These are phyloP conservation scores for Microcebus ravelobensis DNA, from an alignment of 2,113 vertebrate genomes.

Conservation along the genomic window DNA sequence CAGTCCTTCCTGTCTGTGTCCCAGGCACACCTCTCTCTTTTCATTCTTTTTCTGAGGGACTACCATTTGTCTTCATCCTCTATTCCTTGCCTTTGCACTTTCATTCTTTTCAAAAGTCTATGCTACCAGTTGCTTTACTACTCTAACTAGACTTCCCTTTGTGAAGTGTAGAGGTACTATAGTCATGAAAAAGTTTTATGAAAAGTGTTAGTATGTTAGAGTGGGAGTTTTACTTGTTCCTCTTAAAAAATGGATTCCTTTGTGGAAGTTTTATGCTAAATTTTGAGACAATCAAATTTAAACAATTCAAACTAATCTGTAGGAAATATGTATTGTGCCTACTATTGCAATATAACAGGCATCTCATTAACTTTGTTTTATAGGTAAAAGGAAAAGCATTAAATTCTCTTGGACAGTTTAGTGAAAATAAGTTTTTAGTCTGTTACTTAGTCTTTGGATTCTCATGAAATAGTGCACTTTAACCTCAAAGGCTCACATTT, in stretches of 20 bases:
- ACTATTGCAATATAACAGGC: not conserved
- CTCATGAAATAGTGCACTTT: slow-evolving; percentile 41
- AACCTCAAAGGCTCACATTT: not conserved
- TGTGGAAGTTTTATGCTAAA: slow-evolving; percentile 7
- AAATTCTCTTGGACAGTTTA: slow-evolving; percentile 1
- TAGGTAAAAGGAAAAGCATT: not conserved
- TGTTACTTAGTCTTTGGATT: slow-evolving; percentile 2
- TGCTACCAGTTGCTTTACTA: not conserved
- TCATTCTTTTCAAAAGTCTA: not conserved
- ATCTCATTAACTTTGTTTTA: slow-evolving; percentile 48
- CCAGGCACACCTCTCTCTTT: not conserved
- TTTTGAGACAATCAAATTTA: not conserved
- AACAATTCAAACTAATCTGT: not conserved
- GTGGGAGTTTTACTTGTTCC: not conserved
- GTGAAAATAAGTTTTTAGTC: slow-evolving; percentile 16
- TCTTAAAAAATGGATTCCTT: not conserved
- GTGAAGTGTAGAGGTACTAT: not conserved
- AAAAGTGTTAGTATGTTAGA: not conserved
- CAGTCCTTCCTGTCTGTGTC: not conserved
- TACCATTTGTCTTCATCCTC: not conserved
- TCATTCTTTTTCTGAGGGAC: not conserved
- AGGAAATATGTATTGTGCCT: not conserved
- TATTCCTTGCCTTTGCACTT: not conserved
- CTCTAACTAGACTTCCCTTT: not conserved
- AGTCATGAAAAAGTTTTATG: not conserved